A percentile compares a stretch with the other conserved stretches of the same genome.
Conservation (phyloP, 1,140 invertebrate genomes). For the Physella acuta region DNA sequence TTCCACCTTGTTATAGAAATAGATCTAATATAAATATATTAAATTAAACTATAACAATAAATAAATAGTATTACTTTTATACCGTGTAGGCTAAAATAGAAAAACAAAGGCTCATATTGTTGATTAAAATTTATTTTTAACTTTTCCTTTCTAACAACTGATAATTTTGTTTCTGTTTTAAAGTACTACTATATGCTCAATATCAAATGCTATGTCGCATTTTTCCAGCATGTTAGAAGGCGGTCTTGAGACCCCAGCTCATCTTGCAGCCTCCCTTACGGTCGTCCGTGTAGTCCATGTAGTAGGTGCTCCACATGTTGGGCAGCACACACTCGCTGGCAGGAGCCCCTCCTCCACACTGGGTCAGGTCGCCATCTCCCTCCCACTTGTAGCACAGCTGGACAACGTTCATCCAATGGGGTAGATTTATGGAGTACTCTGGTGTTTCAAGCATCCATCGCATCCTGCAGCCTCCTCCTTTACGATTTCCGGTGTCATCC, state of each 20-base stretch:
- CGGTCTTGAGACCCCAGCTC: constrained; percentile 28
- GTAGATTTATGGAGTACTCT: constrained; percentile 7
- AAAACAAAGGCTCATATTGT: too few species aligned
- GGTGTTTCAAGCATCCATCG: constrained; percentile 23
- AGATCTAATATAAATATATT: too few species aligned
- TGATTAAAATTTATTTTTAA: too few species aligned
- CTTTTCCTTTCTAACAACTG: too few species aligned
- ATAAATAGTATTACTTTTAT: too few species aligned
- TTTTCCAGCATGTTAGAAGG: too few species aligned
- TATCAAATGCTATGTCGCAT: too few species aligned
- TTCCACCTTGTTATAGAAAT: too few species aligned
- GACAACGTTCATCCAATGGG: constrained; percentile 24
- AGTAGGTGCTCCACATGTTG: constrained; percentile 26
- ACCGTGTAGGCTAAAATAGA: too few species aligned
- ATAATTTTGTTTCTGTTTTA: too few species aligned
- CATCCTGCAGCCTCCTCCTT: constrained; percentile 29
- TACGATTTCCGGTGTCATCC: constrained; percentile 27
- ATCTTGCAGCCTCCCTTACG: constrained; percentile 22
- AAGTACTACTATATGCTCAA: too few species aligned
- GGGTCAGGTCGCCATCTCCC: constrained; percentile 25
- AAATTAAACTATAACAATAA: too few species aligned
- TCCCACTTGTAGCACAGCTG: constrained; percentile 27
- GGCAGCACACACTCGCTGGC: constrained; percentile 17
- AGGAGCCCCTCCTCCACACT: constrained; percentile 22
- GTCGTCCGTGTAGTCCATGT: constrained; percentile 30